Evolutionary conservation across 2,888 invertebrate species (phyloP), one percentile per base, ranked within the genome.

Genomic region (Tachystola acroxantha): DNA sequence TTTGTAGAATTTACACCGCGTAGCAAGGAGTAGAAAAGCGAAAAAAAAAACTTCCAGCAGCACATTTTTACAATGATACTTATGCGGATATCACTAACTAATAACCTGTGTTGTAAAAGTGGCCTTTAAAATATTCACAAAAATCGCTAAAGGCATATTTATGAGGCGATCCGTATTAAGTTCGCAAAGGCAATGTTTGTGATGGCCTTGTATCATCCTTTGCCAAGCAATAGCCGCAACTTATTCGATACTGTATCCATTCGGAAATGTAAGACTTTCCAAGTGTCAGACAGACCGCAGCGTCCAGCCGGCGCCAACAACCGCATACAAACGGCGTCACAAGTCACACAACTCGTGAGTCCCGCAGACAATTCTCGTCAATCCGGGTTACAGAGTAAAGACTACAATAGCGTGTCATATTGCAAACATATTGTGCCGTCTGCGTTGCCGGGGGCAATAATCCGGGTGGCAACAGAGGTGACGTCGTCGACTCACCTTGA

Each of bases 401-500:
- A 12, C 37, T 31, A 41, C 36, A 41, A 37, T 41, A 13, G 40
- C 36, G 28, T 36, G 31, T 13, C 19, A 24, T 29, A 26, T 29
- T 16, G 3, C 11, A 10, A 29, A 10, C 11, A 27, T 16, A 22
- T 34, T 40, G 19, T 35, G 34, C 36, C 20, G 25, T 26, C 36
- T 19, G 20, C 14, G 34, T 20, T 27, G 34, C 26, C 39, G 31
- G 26, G 13, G 24, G 36, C 31, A 14, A 26, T 41, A 32, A 70
- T 77, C 82, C 84, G 82, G 80, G 75, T 84, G 60, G 84, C 73
- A 86, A 85, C 84, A 68, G 63, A 48, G 48, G 55, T 73, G 73
- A 78, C 77, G 78, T 67, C 60, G 65, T 50, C 51, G 49, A 63
- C 64, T 81, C 77, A 81, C 84, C 84, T 85, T 85, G 84, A 82